Evolutionary conservation across 2,113 vertebrate genomes (phyloP).

Genomic region (Nothoprocta perdicaria): DNA sequence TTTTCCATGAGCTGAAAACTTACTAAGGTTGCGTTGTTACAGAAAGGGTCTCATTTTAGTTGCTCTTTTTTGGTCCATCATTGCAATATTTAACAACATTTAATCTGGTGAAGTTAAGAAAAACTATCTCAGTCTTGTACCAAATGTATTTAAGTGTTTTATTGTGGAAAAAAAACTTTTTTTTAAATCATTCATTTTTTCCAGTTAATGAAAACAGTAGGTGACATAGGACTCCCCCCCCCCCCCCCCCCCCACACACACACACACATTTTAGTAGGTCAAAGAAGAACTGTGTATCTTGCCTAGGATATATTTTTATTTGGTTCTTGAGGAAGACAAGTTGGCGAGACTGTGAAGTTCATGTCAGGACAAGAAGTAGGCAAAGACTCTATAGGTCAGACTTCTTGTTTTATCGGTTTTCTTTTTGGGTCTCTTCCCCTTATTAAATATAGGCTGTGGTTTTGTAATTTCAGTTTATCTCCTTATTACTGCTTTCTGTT

Average conservation of each 20-base stretch:
- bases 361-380: neutral
- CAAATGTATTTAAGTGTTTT: slow-evolving; percentile 17
- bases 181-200: neutral
- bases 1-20: slow-evolving; percentile 36
- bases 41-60: slow-evolving; percentile 44
- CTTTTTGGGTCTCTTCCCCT: neutral
- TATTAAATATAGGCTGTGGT: slow-evolving; percentile 32
- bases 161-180: slow-evolving; percentile 32
- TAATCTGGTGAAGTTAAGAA: neutral
- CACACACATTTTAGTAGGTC: neutral
- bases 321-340: slow-evolving; percentile 22
- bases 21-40: neutral
- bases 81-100: slow-evolving; percentile 45
- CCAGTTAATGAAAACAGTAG: neutral
- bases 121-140: too few species aligned
- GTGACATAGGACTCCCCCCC: neutral
- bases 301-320: slow-evolving; percentile 38
- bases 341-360: slow-evolving; percentile 39
- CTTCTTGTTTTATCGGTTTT: neutral
- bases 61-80: neutral
- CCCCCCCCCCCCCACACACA: too few species aligned
- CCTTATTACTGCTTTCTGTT: slow-evolving; percentile 34
- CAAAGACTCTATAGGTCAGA: neutral
- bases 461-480: slow-evolving; percentile 51
- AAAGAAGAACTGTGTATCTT: neutral